Evolutionary conservation across 2,797 vertebrate species (phyloP), one percentile per base, ranked within the genome.

Genomic region (Sylvia borin): DNA sequence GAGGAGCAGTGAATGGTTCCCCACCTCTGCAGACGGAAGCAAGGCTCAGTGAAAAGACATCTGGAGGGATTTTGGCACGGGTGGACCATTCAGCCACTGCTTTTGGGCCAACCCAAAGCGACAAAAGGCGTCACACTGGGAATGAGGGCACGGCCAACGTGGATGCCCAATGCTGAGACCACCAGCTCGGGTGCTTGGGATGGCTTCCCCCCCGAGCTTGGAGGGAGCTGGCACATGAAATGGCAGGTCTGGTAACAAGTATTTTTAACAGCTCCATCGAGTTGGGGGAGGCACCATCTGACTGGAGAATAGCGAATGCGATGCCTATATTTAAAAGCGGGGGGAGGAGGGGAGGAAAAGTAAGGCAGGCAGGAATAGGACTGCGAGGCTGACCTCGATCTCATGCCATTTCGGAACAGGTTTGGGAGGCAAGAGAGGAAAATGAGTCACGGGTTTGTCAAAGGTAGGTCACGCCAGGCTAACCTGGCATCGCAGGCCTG

Each of bases 211-310:
- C 32, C 53, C 34, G 2, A 3, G 43, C 84, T 92, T 0, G 1
- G 79, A 92, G 85, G 73, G 85, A 95, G 92, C 93, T 92, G 92
- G 94, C 92, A 95, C 94, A 95, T 87, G 93, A 90, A 94, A 95
- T 92, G 93, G 96, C 93, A 95, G 96, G 88, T 94, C 95, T 97
- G 96, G 92, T 89, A 94, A 79, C 83, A 75, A 95, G 93, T 96
- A 96, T 97, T 96, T 96, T 95, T 97, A 97, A 97, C 96, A 97
- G 43, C 92, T 96, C 93, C 43, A 42, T 72, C 26, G n/a, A 94
- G 94, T 86, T 96, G 96, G 92, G 93, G 96, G 96, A 96, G 96
- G 96, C 95, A 96, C 95, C 96, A 97, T 95, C 95, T 97, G 96
- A 96, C 96, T 96, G 92, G 92, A 86, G 93, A 64, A 92, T 25